Evolutionary conservation across 2,113 vertebrate species (phyloP).

Genomic region (Brienomyrus brachyistius): DNA sequence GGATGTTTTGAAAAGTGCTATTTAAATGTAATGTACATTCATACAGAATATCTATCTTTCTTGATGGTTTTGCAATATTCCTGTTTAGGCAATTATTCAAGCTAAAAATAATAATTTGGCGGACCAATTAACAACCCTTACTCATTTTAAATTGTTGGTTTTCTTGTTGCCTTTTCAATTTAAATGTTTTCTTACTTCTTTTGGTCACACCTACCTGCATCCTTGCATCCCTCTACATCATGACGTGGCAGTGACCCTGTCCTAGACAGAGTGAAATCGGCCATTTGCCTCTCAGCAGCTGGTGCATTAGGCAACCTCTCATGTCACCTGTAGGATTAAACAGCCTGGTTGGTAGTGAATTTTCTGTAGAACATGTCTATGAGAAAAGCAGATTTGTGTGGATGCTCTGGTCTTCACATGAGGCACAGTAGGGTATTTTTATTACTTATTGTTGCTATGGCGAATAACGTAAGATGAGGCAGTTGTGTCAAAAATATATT

Average conservation of each 20-base stretch:
- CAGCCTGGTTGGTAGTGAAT: not conserved
- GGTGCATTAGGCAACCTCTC: not conserved
- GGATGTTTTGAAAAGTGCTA: not conserved
- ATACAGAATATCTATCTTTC: not conserved
- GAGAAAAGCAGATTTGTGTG: not conserved
- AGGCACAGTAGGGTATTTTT: not conserved
- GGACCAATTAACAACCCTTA: not conserved
- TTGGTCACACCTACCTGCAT: not conserved
- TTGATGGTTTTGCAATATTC: not conserved
- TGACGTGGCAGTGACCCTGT: not conserved
- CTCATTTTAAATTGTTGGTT: not conserved
- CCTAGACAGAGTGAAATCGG: not conserved
- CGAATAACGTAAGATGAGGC: not conserved
- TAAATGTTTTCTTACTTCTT: not conserved
- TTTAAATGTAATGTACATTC: not conserved
- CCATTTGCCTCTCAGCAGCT: not conserved
- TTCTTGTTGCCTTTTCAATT: not conserved
- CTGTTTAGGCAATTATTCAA: not conserved
- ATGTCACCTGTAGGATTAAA: not conserved
- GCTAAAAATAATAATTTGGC: not conserved
- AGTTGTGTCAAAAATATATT: not conserved
- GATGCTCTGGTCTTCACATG: not conserved
- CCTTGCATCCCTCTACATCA: not conserved
- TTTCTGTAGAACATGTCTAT: not conserved
- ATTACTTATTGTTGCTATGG: not conserved